Conservation (phyloP, 92 coral and sea anemone species). For the Diadumene lineata region DNA sequence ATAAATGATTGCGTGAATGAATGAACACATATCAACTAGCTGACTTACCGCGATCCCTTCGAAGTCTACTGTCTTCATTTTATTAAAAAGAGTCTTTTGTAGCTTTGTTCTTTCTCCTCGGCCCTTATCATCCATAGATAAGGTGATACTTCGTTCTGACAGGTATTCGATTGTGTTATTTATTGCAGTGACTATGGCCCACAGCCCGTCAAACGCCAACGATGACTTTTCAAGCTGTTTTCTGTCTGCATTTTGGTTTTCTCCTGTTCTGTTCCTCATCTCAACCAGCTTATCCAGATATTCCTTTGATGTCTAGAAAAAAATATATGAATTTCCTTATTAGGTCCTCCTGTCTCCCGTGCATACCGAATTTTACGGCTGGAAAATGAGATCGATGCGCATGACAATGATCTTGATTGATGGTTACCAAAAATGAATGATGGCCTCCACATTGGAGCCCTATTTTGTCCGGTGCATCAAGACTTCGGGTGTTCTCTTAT, state of each 20-base stretch:
- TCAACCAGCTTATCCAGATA: slow-evolving; percentile 4
- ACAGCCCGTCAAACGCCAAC: slow-evolving; percentile 67
- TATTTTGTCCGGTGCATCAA: too few relatives aligned
- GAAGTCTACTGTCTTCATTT: slow-evolving; percentile 1
- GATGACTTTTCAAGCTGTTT: background rate
- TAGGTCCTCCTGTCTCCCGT: slow-evolving; percentile 46
- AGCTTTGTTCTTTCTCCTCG: background rate
- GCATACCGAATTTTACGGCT: too few relatives aligned
- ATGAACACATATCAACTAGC: background rate
- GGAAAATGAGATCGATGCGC: too few relatives aligned
- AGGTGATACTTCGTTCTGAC: slow-evolving; percentile 1
- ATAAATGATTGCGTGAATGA: too few relatives aligned
- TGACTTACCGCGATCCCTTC: slow-evolving; percentile 11
- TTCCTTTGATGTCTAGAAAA: slow-evolving; percentile 16
- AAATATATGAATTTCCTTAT: slow-evolving; percentile 22
- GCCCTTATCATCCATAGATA: background rate
- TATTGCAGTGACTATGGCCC: slow-evolving; percentile 61
- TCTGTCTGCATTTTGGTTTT: background rate
- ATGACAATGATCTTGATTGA: too few relatives aligned
- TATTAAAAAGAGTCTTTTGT: background rate
- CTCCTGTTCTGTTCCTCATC: background rate
- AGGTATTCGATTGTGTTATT: slow-evolving; percentile 37
- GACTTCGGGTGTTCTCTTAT: too few relatives aligned
- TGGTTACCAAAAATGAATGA: too few relatives aligned
- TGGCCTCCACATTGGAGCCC: too few relatives aligned